A percentile compares a stretch with the other conserved stretches of the same genome.
Conservation (phyloP, 2,797 vertebrate species). For the Halcyon chelicuti region DNA sequence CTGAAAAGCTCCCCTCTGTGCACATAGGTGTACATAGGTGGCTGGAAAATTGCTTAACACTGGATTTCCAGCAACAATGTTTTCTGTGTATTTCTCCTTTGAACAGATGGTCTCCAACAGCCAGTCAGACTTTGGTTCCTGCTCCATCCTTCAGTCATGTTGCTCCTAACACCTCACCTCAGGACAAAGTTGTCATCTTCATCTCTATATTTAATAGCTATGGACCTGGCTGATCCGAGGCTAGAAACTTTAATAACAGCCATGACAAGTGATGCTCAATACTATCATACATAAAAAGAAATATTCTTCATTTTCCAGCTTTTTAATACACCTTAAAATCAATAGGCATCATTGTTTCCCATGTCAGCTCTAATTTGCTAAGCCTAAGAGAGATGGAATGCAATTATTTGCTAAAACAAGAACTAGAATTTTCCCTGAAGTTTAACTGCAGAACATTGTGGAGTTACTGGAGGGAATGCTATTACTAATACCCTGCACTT, state of each 20-base stretch:
- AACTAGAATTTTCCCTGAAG: not conserved
- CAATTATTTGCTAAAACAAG: not conserved
- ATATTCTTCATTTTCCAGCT: not conserved
- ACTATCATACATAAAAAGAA: not conserved
- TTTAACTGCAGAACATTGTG: not conserved
- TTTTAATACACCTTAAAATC: not conserved
- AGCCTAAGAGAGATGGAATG: not conserved
- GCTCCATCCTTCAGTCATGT: not conserved
- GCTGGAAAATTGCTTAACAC: rapidly evolving
- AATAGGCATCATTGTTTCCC: not conserved
- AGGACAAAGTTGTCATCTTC: not conserved
- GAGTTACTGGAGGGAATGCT: not conserved
- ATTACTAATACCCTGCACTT: not conserved
- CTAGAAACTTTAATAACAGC: not conserved
- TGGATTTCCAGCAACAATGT: rapidly evolving
- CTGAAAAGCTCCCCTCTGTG: not conserved
- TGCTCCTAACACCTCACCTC: not conserved
- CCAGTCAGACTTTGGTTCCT: not conserved
- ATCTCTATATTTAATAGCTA: not conserved
- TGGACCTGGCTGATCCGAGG: not conserved
- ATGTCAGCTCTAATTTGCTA: not conserved
- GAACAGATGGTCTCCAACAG: not conserved
- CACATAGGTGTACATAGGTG: rapidly evolving
- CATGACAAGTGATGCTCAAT: not conserved
- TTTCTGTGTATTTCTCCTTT: not conserved